Conservation (phyloP, 2,888 invertebrate genomes). For the Acleris literana region DNA sequence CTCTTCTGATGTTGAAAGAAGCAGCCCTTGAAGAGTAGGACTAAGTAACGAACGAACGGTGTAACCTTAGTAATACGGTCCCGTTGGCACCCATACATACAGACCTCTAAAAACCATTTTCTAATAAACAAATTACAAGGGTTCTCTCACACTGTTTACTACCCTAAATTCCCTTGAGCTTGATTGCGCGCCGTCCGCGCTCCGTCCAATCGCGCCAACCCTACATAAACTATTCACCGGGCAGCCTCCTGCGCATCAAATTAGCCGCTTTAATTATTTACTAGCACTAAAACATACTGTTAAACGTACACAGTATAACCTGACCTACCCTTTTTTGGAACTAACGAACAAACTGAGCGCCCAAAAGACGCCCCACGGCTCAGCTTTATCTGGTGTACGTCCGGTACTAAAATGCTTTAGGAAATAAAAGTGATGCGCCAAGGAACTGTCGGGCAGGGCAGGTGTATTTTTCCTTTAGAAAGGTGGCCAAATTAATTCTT, state of each 20-base stretch:
- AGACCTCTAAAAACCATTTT: too few species aligned
- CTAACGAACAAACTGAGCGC: conserved; percentile 45
- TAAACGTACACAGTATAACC: conserved; percentile 59
- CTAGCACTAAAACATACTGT: conserved; percentile 76
- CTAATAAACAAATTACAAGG: conserved; percentile 1
- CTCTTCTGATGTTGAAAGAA: too few species aligned
- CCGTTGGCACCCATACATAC: too few species aligned
- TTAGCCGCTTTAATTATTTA: conserved; percentile 81
- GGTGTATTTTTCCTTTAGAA: conserved; percentile 66
- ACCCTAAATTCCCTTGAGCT: conserved; percentile 37
- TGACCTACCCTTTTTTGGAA: conserved; percentile 59
- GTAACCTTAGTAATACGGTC: too few species aligned
- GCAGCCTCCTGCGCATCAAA: conserved; percentile 76
- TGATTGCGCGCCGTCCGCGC: conserved; percentile 53
- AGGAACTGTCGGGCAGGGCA: conserved; percentile 60
- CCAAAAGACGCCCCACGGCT: conserved; percentile 56
- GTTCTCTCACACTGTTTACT: conserved; percentile 14
- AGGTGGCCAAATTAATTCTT: conserved; percentile 56
- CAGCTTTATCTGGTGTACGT: conserved; percentile 64
- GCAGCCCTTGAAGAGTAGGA: too few species aligned
- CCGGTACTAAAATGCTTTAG: conserved; percentile 67
- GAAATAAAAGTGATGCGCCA: conserved; percentile 73
- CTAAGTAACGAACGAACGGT: neutral
- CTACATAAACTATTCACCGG: conserved; percentile 68
- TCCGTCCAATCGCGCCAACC: conserved; percentile 63